Conservation (phyloP, 2,888 invertebrate genomes). For the Hirtodrosophila trivittata region DNA sequence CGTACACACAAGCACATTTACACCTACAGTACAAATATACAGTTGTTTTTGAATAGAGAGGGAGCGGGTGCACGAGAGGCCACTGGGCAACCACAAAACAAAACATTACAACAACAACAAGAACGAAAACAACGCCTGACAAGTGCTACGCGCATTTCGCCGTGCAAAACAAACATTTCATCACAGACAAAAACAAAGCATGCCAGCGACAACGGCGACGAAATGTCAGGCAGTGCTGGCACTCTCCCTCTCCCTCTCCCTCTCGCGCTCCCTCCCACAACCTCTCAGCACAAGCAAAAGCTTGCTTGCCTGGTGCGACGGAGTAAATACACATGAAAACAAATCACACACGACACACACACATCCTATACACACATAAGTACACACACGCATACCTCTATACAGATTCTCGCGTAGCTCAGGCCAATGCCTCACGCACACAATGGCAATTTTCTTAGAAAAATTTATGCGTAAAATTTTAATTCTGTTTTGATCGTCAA, state of each 20-base stretch:
- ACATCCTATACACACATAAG: constrained; percentile 1
- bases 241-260: constrained; percentile 2
- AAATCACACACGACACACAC: constrained; percentile 32
- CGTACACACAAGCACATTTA: constrained; percentile 10
- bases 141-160: constrained; percentile 77
- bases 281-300: constrained; percentile 24
- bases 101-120: constrained; percentile 56
- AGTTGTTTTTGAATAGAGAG: not conserved
- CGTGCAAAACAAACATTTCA: constrained; percentile 78
- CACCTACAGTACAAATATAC: too few relatives aligned
- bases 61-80: constrained; percentile 20
- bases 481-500: constrained; percentile 80
- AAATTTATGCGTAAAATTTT: constrained; percentile 79
- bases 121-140: constrained; percentile 33
- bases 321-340: constrained; percentile 67
- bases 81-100: constrained; percentile 66
- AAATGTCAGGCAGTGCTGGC: constrained; percentile 61
- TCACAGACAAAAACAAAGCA: constrained; percentile 65
- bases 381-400: constrained; percentile 8
- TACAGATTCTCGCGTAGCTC: constrained; percentile 41
- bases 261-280: constrained; percentile 9
- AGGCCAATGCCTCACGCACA: constrained; percentile 74
- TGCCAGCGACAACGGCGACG: constrained; percentile 50
- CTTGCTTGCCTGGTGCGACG: constrained; percentile 70
- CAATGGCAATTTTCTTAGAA: constrained; percentile 68